Evolutionary conservation across 2,888 invertebrate genomes (phyloP).

Genomic region (Meta bourneti): DNA sequence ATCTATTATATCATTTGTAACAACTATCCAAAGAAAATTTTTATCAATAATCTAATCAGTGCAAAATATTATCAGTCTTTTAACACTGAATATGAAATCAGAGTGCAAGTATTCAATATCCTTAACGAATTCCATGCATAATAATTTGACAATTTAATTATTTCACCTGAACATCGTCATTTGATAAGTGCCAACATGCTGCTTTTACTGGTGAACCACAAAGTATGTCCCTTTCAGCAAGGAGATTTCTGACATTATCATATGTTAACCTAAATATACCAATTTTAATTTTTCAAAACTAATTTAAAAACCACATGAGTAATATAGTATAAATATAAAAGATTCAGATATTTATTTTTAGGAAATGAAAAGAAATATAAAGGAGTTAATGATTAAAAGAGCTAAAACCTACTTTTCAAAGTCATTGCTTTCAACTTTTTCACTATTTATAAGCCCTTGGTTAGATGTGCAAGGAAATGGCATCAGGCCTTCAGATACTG

Average conservation of each 20-base stretch:
- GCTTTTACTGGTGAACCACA: conserved; percentile 81
- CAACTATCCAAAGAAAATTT: no score
- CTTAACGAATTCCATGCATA: not conserved
- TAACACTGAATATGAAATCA: no score
- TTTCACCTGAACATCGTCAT: conserved; percentile 80
- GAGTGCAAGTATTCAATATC: not conserved
- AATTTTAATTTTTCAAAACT: not conserved
- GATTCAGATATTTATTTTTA: no score
- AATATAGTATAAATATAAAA: no score
- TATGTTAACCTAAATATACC: conserved; percentile 47
- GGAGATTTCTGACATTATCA: conserved; percentile 44
- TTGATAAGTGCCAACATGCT: conserved; percentile 81
- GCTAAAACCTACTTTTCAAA: conserved; percentile 51
- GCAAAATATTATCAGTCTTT: no score
- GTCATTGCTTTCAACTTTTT: not conserved
- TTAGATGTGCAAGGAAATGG: conserved; percentile 2
- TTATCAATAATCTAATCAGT: no score
- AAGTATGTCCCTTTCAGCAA: conserved; percentile 80
- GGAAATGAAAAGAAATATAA: not conserved
- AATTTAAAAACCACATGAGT: not conserved
- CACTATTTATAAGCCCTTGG: not conserved
- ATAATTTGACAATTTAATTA: not conserved
- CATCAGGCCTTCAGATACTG: conserved; percentile 62
- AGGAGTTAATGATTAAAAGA: not conserved
- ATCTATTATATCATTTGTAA: no score